Percentiles rank a stretch among this genome's conserved stretches.
These are phyloP conservation scores for Botrylloides violaceus DNA, from an alignment of 23 tunicate species.

Conservation along the genomic window DNA sequence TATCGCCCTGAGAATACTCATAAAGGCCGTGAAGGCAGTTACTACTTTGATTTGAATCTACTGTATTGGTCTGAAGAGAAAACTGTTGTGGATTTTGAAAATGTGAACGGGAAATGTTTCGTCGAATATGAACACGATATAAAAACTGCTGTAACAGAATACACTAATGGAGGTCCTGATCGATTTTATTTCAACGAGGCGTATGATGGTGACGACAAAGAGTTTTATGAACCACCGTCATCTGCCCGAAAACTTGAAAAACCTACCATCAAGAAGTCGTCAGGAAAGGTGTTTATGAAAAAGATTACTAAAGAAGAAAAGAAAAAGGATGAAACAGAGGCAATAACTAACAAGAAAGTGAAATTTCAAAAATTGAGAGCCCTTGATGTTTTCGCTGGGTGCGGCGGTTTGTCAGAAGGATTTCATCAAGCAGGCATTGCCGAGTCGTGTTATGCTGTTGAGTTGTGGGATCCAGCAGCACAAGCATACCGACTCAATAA, in stretches of 20 bases:
- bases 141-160: slow-evolving; percentile 30
- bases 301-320: slow-evolving; percentile 36
- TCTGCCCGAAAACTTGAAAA: slow-evolving; percentile 27
- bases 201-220: slow-evolving; percentile 25
- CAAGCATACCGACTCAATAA: slow-evolving; percentile 80
- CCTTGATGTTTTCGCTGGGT: slow-evolving; percentile 87
- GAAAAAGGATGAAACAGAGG: slow-evolving; percentile 26
- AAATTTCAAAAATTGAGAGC: slow-evolving; percentile 35
- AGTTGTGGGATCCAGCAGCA: slow-evolving; percentile 81
- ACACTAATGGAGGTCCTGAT: slow-evolving; percentile 39
- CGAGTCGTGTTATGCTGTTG: slow-evolving; percentile 60
- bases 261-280: slow-evolving; percentile 19
- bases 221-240: slow-evolving; percentile 49
- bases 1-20: slow-evolving; percentile 83
- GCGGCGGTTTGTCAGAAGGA: slow-evolving; percentile 94
- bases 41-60: slow-evolving; percentile 52
- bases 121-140: slow-evolving; percentile 70
- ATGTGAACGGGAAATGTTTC: slow-evolving; percentile 60
- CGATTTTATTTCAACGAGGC: slow-evolving; percentile 70
- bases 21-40: slow-evolving; percentile 35
- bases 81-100: slow-evolving; percentile 22
- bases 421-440: slow-evolving; percentile 93
- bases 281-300: slow-evolving; percentile 20
- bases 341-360: not conserved
- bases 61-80: slow-evolving; percentile 63